These are phyloP conservation scores for Lepidocolaptes lacrymiger DNA, from an alignment of 2,797 vertebrate genomes.

Conservation along the genomic window DNA sequence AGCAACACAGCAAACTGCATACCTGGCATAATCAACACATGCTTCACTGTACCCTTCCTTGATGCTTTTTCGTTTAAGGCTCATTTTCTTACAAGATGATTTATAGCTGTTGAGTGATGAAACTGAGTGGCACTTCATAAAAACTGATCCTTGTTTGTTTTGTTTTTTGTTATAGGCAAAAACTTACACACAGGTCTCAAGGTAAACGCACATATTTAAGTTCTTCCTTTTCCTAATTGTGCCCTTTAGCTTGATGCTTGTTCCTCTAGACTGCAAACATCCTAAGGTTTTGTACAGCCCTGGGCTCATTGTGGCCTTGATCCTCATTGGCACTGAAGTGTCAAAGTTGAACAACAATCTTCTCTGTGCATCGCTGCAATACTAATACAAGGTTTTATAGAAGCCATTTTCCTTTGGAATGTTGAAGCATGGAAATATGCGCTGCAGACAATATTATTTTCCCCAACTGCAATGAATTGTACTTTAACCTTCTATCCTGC, in stretches of 20 bases:
- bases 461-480: background rate
- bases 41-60: background rate
- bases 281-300: background rate
- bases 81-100: background rate
- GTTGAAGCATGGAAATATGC: fast-evolving
- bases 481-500: background rate
- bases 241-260: background rate
- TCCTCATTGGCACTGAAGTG: background rate
- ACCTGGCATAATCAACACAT: fast-evolving
- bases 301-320: background rate
- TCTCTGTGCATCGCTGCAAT: background rate
- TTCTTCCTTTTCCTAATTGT: background rate
- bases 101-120: background rate
- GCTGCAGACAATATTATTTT: background rate
- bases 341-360: background rate
- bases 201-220: background rate
- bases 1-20: background rate
- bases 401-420: background rate
- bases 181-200: background rate
- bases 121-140: background rate
- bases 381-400: background rate
- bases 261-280: background rate
- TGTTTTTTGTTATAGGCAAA: background rate
- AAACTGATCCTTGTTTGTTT: background rate
- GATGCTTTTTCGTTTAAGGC: background rate